These are phyloP conservation scores for Elachura formosa DNA, from an alignment of 2,113 vertebrate species.

Conservation along the genomic window DNA sequence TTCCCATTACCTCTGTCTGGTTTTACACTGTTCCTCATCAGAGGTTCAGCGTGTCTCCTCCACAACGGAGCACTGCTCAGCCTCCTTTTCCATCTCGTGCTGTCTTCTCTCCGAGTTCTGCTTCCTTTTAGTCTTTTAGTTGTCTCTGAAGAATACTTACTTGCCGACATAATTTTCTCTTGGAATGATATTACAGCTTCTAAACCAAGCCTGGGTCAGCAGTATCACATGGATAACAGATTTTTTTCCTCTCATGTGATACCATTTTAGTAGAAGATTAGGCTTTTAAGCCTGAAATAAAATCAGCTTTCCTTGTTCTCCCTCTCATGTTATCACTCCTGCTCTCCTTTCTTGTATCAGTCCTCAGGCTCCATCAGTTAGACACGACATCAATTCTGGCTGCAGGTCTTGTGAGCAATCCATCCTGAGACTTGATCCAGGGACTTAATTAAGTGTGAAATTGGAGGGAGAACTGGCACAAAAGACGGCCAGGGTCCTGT, in stretches of 20 bases:
- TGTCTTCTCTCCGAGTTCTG: neutral
- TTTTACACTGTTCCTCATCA: neutral
- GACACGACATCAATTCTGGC: slow-evolving; percentile 20
- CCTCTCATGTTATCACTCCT: neutral
- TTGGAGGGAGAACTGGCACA: neutral
- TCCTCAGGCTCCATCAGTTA: neutral
- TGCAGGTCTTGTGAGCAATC: slow-evolving; percentile 41
- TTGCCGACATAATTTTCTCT: neutral
- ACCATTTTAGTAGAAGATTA: slow-evolving; percentile 27
- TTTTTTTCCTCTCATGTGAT: neutral
- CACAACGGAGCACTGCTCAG: neutral
- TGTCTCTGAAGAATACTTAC: slow-evolving; percentile 22
- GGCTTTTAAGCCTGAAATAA: slow-evolving; percentile 42
- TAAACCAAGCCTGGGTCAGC: slow-evolving; percentile 36
- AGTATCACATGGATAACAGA: neutral
- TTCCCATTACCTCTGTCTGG: neutral
- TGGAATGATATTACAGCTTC: slow-evolving; percentile 20
- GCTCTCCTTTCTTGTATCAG: neutral
- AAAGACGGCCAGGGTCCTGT: neutral
- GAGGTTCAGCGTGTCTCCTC: slow-evolving; percentile 9
- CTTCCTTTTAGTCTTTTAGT: slow-evolving; percentile 47
- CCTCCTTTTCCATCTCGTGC: neutral
- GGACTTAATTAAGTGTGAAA: slow-evolving; percentile 47
- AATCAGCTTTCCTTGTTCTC: slow-evolving; percentile 13
- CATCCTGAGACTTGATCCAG: slow-evolving; percentile 7